These are phyloP conservation scores for Noturus placidus DNA, from an alignment of 2,113 vertebrate species.

Conservation along the genomic window DNA sequence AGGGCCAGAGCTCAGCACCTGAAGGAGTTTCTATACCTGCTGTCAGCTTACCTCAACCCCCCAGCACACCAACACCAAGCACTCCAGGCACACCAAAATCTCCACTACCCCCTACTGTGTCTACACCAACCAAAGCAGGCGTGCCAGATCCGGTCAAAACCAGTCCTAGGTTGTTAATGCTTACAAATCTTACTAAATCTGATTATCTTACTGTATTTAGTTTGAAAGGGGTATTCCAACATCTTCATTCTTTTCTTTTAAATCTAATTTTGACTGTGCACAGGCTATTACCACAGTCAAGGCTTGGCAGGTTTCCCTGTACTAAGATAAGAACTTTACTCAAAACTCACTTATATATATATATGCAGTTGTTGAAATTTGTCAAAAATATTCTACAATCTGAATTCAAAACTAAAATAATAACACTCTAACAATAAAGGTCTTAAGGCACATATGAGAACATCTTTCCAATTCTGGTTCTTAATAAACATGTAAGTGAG, in stretches of 20 bases:
- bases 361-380: neutral
- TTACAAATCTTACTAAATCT: neutral
- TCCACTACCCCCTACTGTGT: slow-evolving; percentile 73
- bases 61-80: slow-evolving; percentile 72
- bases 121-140: slow-evolving; percentile 76
- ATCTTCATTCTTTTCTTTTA: neutral
- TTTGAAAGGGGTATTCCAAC: neutral
- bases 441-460: neutral
- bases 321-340: neutral
- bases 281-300: neutral
- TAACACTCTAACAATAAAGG: neutral
- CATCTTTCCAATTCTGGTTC: neutral
- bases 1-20: slow-evolving; percentile 71
- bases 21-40: slow-evolving; percentile 69
- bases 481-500: neutral
- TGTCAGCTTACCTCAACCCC: slow-evolving; percentile 77
- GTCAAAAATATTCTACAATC: neutral
- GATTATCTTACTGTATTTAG: neutral
- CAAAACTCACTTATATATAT: neutral
- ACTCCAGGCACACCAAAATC: slow-evolving; percentile 82
- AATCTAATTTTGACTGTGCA: neutral
- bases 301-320: neutral
- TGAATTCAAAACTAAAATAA: neutral
- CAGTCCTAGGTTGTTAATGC: slow-evolving; percentile 74
- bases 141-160: slow-evolving; percentile 81